Base-by-base conservation (phyloP, 2,797 vertebrate genomes). In the Lagodon rhomboides region DNA sequence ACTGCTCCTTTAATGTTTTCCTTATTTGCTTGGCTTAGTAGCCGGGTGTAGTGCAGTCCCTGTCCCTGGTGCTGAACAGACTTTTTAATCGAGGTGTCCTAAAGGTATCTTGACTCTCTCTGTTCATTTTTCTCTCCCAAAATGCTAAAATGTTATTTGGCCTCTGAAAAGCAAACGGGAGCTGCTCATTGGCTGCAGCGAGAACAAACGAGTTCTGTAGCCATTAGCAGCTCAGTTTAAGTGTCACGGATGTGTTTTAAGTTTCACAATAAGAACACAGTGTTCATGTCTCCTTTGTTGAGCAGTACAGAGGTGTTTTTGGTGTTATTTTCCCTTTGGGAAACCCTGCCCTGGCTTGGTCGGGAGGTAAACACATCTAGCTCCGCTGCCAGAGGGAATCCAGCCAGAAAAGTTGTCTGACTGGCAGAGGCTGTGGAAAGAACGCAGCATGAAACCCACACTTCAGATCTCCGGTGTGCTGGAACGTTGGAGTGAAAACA, bases 61-160 rank as follows among this genome's bases (percentile, higher is more conserved):
- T 91, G 85, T 91, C 90, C 87, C 23, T 87, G 87, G 89, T 90
- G 50, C 89, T 90, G 85, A 92, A 83, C 38, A 65, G 10, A 25
- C 13, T 22, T 59, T 20, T 22, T 50, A 1, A 20, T 20, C 70
- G 34, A 67, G 10, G 23, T 61, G 56, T 68, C 50, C 18, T 12
- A 76, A 46, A 73, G 5, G 3, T 20, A 59, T 47, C 15, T 61
- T 69, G 27, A 25, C 20, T 62, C 12, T 47, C 60, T 74, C 34
- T 17, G 1, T 55, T 75, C 13, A 27, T 30, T 20, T 20, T 4
- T 46, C 18, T 58, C 41, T 56, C 30, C 8, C 9, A 30, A 23
- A 55, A 23, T 60, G 17, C 27, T 41, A 23, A 61, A 1, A 59
- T 44, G 17, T 64, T 70, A 1, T 20, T 72, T 30, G 43, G 12